These are phyloP conservation scores for Eulacestoma nigropectus DNA, from an alignment of 2,113 vertebrate species.

Conservation along the genomic window DNA sequence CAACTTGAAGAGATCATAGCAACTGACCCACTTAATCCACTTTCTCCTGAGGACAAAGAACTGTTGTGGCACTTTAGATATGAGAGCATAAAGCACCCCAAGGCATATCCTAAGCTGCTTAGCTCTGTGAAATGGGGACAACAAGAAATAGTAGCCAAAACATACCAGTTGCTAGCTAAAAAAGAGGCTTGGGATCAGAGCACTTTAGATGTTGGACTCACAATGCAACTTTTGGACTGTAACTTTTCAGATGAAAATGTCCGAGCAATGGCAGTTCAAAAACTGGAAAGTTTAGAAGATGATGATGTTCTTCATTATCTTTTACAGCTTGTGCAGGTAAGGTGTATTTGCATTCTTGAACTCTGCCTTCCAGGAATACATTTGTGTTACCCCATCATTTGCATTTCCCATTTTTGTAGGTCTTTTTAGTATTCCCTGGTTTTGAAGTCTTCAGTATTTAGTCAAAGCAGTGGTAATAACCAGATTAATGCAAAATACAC, in stretches of 20 bases:
- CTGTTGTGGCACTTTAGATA: constrained; percentile 96
- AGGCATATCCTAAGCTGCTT: constrained; percentile 93
- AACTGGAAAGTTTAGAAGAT: constrained; percentile 90
- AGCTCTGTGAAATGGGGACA: constrained; percentile 94
- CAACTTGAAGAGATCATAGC: constrained; percentile 91
- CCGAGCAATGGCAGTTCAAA: constrained; percentile 91
- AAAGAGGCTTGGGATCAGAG: constrained; percentile 89
- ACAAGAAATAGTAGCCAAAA: constrained; percentile 88
- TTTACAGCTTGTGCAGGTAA: constrained; percentile 95
- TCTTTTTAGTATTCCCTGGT: background rate
- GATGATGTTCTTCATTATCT: constrained; percentile 95
- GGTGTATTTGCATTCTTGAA: background rate
- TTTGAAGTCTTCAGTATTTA: background rate
- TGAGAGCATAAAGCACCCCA: constrained; percentile 89
- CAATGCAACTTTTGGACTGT: constrained; percentile 95
- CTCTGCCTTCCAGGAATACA: background rate
- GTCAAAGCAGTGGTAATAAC: background rate
- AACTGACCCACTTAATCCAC: constrained; percentile 90
- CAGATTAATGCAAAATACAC: background rate
- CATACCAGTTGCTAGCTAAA: constrained; percentile 86
- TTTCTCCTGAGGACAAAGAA: constrained; percentile 93
- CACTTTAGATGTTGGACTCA: constrained; percentile 88
- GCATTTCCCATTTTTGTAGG: background rate
- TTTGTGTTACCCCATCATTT: constrained; percentile 23
- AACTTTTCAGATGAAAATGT: constrained; percentile 94